Base-by-base conservation (phyloP, 2,797 vertebrate species). In the Melanotaenia pygmaea region DNA sequence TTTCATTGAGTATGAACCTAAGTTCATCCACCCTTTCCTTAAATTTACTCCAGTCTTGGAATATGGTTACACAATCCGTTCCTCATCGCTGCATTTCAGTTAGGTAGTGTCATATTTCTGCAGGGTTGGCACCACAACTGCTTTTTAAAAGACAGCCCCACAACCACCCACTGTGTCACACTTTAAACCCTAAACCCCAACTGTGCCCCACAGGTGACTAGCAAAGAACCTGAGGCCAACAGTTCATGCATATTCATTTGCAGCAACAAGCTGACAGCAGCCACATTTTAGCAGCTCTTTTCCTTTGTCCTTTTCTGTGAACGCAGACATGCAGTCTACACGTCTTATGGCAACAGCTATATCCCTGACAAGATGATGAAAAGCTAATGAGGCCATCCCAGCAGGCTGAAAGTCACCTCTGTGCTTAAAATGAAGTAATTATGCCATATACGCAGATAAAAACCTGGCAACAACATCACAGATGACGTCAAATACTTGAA, bases 191-290 rank as follows among this genome's bases (percentile, higher is more conserved):
- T 77, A 70, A 47, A 75, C 86, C 75, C 91, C 70, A 1, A 77
- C 88, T 84, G 89, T 51, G 88, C 84, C 79, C 81, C 40, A 28
- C 82, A 86, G 82, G 82, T 84, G 83, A 91, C 83, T 84, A 76
- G 70, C 67, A 76, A 79, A 88, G 78, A 73, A 87, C 90, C 89
- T 20, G 64, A 59, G 87, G 90, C 81, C 69, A 81, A 47, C 72
- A 26, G 38, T 58, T 88, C 85, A 91, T 94, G 70, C 87, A 93
- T 93, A 94, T 93, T 93, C 84, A 94, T 91, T 45, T 18, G 4
- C 1, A 56, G 50, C 40, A n/a, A 22, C 43, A 72, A 76, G 76
- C 72, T 80, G 81, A 81, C 76, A 86, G 84, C 73, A 70, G 71
- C 53, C 66, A 59, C 79, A 85, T 81, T 85, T 77, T 79, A 85